A percentile compares a stretch with the other conserved stretches of the same genome.
phyloP scores from a whole-genome alignment of 1,140 invertebrate genomes.

The Saccostrea echinata region DNA sequence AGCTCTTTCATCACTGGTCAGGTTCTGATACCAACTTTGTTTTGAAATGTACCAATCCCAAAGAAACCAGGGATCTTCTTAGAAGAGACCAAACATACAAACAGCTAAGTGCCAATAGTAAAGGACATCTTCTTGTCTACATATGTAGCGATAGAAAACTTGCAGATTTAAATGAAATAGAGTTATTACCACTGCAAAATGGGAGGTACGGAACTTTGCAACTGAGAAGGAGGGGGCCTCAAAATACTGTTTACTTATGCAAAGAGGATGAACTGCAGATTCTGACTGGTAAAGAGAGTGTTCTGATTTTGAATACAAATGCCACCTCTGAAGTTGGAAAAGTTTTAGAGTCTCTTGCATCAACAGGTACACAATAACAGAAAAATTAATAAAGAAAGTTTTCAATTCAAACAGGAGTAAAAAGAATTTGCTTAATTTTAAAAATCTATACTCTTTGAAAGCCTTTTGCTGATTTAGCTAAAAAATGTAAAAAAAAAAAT shows the following conservation, averaged over 20 bases:
- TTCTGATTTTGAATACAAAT: background rate
- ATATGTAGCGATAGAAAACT: background rate
- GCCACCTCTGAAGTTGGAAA: background rate
- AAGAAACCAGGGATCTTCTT: background rate
- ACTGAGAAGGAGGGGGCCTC: background rate
- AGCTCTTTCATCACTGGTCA: background rate
- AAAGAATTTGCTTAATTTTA: too few species aligned
- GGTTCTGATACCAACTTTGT: too few species aligned
- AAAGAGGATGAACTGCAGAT: slow-evolving; percentile 27
- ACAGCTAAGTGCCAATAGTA: background rate
- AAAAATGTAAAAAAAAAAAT: too few species aligned
- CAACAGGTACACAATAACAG: background rate
- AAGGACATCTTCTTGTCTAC: background rate
- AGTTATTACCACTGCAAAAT: slow-evolving; percentile 12
- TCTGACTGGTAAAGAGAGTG: background rate
- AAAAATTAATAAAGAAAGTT: too few species aligned
- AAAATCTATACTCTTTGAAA: too few species aligned
- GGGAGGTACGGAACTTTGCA: background rate
- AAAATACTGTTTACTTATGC: background rate
- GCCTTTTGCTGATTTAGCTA: too few species aligned
- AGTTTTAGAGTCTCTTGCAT: background rate
- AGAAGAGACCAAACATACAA: background rate
- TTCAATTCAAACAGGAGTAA: too few species aligned
- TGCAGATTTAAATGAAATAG: background rate
- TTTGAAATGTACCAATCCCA: slow-evolving; percentile 20